phyloP scores from a whole-genome alignment of 2,113 vertebrate genomes.

The Dromaius novaehollandiae region DNA sequence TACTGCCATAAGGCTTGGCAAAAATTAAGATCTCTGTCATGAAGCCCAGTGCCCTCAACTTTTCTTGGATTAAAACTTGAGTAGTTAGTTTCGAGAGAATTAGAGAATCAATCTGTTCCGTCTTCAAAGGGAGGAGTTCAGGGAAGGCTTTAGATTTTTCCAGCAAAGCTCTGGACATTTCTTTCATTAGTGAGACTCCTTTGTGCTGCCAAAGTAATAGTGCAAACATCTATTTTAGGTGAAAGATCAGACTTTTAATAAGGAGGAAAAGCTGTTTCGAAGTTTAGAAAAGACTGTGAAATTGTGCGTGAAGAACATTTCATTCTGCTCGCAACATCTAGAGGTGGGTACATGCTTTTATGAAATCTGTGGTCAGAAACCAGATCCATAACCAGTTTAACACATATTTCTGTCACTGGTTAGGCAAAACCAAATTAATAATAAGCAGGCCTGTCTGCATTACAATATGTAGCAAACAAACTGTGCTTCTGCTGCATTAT shows the following conservation, averaged over 20 bases:
- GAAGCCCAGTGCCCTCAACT: neutral
- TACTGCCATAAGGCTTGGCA: neutral
- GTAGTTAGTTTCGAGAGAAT: neutral
- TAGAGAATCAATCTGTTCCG: neutral
- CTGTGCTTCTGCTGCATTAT: neutral
- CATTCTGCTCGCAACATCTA: conserved; percentile 80
- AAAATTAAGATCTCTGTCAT: neutral
- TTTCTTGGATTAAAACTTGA: neutral
- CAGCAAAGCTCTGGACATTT: neutral
- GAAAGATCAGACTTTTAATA: conserved; percentile 91
- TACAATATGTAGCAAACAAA: neutral
- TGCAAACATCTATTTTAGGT: conserved; percentile 78
- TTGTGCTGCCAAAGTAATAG: neutral
- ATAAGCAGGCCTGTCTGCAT: neutral
- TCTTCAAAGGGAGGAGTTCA: neutral
- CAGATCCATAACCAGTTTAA: neutral
- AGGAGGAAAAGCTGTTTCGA: conserved; percentile 91
- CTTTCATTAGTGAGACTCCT: neutral
- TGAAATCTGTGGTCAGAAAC: neutral
- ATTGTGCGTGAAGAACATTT: conserved; percentile 86
- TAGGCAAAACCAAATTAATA: neutral
- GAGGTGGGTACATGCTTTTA: conserved; percentile 77
- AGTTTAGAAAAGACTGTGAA: conserved; percentile 92
- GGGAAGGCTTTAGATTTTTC: neutral
- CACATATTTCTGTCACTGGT: neutral